Percentiles rank a stretch among this genome's conserved stretches.
Conservation (phyloP, 2,797 vertebrate genomes). For the Hemibagrus guttatus region DNA sequence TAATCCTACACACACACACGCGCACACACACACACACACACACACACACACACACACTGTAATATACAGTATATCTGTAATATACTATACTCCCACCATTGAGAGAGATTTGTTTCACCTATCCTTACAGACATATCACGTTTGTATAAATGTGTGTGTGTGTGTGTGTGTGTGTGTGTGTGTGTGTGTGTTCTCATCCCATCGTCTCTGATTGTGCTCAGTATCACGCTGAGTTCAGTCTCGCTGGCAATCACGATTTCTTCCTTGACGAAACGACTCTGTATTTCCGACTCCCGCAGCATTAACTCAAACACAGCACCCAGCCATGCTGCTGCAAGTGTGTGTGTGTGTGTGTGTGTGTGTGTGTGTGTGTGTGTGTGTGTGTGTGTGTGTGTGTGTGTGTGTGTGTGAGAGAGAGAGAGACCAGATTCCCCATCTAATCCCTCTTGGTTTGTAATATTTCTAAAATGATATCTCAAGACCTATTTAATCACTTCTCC, state of each 20-base stretch:
- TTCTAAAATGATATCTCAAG: constrained; percentile 27
- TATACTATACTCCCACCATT: not conserved
- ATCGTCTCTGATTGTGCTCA: constrained; percentile 45
- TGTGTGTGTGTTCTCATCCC: constrained; percentile 27
- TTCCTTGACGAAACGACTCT: constrained; percentile 10
- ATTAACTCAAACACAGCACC: constrained; percentile 30
- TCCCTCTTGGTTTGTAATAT: constrained; percentile 27
- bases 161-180: constrained; percentile 28
- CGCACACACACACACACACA: not conserved
- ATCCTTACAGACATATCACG: not conserved
- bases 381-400: not conserved
- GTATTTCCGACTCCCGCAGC: constrained; percentile 35
- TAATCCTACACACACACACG: not conserved
- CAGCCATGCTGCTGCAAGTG: not conserved
- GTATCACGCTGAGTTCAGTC: constrained; percentile 31
- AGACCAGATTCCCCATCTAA: not conserved
- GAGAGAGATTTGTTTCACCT: not conserved
- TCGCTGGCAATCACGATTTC: constrained; percentile 27
- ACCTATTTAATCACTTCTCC: constrained; percentile 28
- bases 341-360: not conserved
- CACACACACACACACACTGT: not conserved
- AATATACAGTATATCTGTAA: not conserved
- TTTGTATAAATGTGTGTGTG: not conserved
- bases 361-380: not conserved
- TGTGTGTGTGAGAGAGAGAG: too few species aligned